Base-by-base conservation (phyloP, 2,113 vertebrate genomes). In the Charadrius vociferus region DNA sequence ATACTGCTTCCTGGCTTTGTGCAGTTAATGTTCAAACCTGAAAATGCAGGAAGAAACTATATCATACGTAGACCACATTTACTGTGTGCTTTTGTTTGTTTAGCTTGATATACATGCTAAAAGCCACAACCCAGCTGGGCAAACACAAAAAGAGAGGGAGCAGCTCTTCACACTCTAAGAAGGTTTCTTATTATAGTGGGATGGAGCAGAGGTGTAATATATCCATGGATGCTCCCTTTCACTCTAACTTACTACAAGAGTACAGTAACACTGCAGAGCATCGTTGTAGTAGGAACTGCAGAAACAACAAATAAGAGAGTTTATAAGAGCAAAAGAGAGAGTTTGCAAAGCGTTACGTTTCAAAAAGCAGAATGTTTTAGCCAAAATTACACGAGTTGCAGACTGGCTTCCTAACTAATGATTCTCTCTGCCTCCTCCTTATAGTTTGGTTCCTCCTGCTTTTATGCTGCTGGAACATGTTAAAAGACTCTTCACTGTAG, bases 1-100 rank as follows among this genome's bases (percentile, higher is more conserved):
- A 49, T 83, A 89, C 62, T 90, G 22, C 88, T 95, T 92, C 85
- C 59, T 78, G 72, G 32, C 29, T 89, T 16, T 27, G 32, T 26
- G 34, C 47, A 84, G 89, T 97, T 96, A 96, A 93, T 88, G 53
- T 88, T 96, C 93, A 88, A 93, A 93, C 88, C 47, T 77, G 73
- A 95, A 96, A 95, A 90, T 19, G 50, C 61, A 96, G 61, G 84
- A 86, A 90, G 92, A 91, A 97, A 92, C 88, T 58, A 16, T 34
- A 84, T 85, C 55, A 61, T 75, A 81, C 29, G 41, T 68, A 88
- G 86, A 77, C 14, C 18, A 53, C n/a, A 53, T n/a, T 93, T 94
- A 52, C 67, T 36, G 53, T 11, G 37, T 78, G 36, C 36, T 86
- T 82, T 88, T 81, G n/a, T 95, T 96, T 96, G 71, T 81, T 74